Conservation (phyloP, 1,140 invertebrate genomes). For the Mylabris phalerata region DNA sequence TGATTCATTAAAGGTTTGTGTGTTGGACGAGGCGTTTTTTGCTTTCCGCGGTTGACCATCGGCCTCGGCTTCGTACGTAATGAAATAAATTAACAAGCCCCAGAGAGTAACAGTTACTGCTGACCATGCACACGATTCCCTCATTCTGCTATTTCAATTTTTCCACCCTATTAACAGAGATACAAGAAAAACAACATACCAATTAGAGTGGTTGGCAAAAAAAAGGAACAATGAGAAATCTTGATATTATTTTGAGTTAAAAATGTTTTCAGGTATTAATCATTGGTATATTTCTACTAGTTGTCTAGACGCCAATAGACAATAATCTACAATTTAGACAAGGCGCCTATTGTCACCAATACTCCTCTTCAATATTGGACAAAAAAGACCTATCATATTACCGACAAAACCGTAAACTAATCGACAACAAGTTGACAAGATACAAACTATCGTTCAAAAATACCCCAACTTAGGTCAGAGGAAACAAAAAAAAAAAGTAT, state of each 20-base stretch:
- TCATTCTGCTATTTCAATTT: neutral
- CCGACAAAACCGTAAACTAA: slow-evolving; percentile 9
- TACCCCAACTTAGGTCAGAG: neutral
- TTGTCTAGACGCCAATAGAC: slow-evolving; percentile 19
- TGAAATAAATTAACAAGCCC: slow-evolving; percentile 18
- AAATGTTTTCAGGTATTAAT: slow-evolving; percentile 11
- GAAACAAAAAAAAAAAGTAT: slow-evolving; percentile 24
- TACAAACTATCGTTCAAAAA: neutral
- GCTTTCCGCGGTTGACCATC: slow-evolving; percentile 14
- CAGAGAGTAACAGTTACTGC: neutral
- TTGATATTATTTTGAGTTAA: no score
- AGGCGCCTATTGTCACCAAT: slow-evolving; percentile 3
- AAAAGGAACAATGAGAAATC: no score
- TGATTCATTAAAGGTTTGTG: slow-evolving; percentile 26
- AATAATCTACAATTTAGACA: neutral
- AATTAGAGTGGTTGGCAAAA: no score
- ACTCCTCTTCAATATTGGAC: neutral
- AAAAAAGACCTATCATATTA: slow-evolving; percentile 3
- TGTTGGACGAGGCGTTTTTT: slow-evolving; percentile 20
- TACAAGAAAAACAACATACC: neutral
- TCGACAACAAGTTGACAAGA: neutral
- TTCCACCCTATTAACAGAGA: neutral
- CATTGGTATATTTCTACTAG: slow-evolving; percentile 18
- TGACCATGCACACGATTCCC: neutral
- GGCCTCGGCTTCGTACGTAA: slow-evolving; percentile 12